Evolutionary conservation across 2,797 vertebrate species (phyloP), one percentile per base, ranked within the genome.

Genomic region (Neopelma chrysocephalum): DNA sequence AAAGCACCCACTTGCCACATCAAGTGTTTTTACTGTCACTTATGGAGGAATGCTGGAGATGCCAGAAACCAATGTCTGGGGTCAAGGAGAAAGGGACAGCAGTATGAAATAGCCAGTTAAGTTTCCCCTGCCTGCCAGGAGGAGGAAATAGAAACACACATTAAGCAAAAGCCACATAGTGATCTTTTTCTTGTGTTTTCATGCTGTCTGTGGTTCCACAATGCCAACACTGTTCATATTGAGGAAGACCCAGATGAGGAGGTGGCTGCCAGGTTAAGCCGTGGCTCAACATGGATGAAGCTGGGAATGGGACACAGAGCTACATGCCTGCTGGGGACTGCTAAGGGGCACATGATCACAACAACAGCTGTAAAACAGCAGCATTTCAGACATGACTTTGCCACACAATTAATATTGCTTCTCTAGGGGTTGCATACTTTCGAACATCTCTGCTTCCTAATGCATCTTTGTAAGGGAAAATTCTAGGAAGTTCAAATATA

Each of bases 1-100:
- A 97, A 97, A 97, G 95, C 83, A 95, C 86, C 90, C 56, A 93
- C 91, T 97, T 97, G 96, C 97, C 95, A 97, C 93, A 97, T 97
- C 95, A 97, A 95, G 86, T 94, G 81, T 95, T 97, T 95, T 93
- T 91, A 38, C 75, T 84, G 43, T 97, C 96, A 96, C 92, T 89
- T 85, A 96, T 91, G 70, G 89, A 94, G 79, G 15, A 54, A 90
- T 93, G 60, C 87, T 65, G 65, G 93, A 96, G 93, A 86, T 87
- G 64, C 83, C 94, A 84, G 95, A 47, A 91, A 82, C 26, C 13
- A 27, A 89, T 48, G 36, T 76, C 60, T 94, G 91, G 95, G 97
- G 97, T 98, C 97, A 98, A 97, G 97, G 97, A 97, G 90, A 93
- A 97, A 96, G 38, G 65, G 91, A 87, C n/a, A 4, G 62, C n/a